These are phyloP conservation scores for Chydorus sphaericus DNA, from an alignment of 2,888 invertebrate genomes.

Conservation along the genomic window DNA sequence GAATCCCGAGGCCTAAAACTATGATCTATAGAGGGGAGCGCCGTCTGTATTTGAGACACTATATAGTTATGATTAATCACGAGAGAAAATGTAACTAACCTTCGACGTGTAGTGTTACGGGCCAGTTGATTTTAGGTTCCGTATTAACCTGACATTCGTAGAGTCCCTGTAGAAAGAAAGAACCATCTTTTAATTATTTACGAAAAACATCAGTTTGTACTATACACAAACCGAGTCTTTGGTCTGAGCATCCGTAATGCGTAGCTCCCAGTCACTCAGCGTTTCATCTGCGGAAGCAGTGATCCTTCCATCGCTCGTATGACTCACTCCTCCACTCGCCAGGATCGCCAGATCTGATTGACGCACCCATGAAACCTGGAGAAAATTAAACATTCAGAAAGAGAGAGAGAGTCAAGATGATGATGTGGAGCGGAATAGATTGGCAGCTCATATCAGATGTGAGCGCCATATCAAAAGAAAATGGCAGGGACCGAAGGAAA, in stretches of 20 bases:
- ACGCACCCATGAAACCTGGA: slow-evolving; percentile 15
- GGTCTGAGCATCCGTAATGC: slow-evolving; percentile 11
- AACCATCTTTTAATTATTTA: not conserved
- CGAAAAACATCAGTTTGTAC: not conserved
- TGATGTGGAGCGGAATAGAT: too few species aligned
- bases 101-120: slow-evolving; percentile 14
- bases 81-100: slow-evolving; percentile 1
- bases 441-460: too few species aligned
- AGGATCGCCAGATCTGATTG: slow-evolving; percentile 14
- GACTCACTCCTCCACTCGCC: slow-evolving; percentile 14
- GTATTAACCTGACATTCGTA: slow-evolving; percentile 15
- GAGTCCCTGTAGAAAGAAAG: slow-evolving; percentile 2
- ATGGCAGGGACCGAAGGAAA: too few species aligned
- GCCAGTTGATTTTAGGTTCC: slow-evolving; percentile 15
- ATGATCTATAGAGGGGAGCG: too few species aligned
- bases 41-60: too few species aligned
- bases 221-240: slow-evolving; percentile 10
- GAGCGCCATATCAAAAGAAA: too few species aligned
- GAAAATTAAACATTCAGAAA: too few species aligned
- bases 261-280: slow-evolving; percentile 13
- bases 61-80: too few species aligned
- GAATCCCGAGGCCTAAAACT: too few species aligned
- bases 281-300: slow-evolving; percentile 10
- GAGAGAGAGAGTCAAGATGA: too few species aligned
- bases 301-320: slow-evolving; percentile 14